A percentile compares a stretch with the other conserved stretches of the same genome.
Evolutionary conservation across 2,888 invertebrate species (phyloP).

Genomic region (Oithona nana): DNA sequence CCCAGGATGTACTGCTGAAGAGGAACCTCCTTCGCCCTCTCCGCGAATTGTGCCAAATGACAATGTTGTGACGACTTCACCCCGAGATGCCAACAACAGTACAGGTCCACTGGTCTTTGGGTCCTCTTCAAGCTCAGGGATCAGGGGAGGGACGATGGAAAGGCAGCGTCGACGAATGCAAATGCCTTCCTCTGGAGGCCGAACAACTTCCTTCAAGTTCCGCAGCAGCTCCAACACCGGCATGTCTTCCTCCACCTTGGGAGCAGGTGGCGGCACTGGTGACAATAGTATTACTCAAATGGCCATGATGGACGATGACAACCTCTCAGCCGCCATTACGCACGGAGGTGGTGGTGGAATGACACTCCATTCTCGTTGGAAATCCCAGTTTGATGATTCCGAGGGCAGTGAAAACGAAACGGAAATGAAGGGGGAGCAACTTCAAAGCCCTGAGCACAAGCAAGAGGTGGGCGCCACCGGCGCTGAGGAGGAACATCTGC

Average conservation of each 20-base stretch:
- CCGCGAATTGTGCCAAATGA: not conserved
- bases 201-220: not conserved
- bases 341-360: constrained; percentile 12
- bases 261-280: constrained; percentile 18
- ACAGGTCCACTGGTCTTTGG: not conserved
- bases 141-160: constrained; percentile 5
- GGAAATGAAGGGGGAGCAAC: constrained; percentile 59
- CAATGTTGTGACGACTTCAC: not conserved
- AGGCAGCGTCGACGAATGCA: constrained; percentile 5
- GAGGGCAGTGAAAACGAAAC: constrained; percentile 64
- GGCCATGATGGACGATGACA: constrained; percentile 80
- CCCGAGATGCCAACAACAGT: not conserved
- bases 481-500: not conserved
- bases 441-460: constrained; percentile 37
- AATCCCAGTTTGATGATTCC: constrained; percentile 85
- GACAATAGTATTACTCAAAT: constrained; percentile 44
- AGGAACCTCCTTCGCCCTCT: not conserved
- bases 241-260: constrained; percentile 6
- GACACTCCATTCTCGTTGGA: constrained; percentile 39
- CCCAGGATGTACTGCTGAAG: not conserved
- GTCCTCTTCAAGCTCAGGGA: not conserved
- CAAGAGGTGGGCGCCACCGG: not conserved
- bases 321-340: constrained; percentile 40
- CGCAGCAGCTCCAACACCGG: not conserved
- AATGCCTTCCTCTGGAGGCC: not conserved